phyloP scores from a whole-genome alignment of 2,888 invertebrate genomes.

The Labia minor region DNA sequence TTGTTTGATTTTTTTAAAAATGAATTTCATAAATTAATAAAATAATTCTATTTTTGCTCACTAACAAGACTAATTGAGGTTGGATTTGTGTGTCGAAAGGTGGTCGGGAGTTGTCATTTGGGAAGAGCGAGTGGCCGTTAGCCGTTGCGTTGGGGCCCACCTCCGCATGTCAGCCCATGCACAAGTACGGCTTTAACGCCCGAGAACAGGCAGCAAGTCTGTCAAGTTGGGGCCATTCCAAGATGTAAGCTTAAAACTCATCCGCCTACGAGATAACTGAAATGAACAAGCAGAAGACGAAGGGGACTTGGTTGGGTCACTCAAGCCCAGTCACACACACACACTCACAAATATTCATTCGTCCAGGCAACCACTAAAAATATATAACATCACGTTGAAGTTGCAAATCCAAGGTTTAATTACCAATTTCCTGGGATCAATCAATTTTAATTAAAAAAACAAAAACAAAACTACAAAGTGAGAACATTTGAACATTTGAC shows the following conservation, averaged over 20 bases:
- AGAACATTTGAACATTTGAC: background rate
- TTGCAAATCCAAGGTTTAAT: background rate
- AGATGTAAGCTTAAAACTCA: background rate
- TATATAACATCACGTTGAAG: background rate
- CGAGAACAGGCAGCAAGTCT: conserved; percentile 7
- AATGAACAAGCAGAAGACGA: background rate
- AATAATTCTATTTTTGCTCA: no score
- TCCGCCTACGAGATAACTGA: background rate
- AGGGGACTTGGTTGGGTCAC: background rate
- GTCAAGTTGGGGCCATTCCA: conserved; percentile 5
- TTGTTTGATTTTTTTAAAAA: no score
- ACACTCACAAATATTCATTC: background rate
- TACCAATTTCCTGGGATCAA: background rate
- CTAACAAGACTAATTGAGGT: no score
- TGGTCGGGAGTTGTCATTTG: no score
- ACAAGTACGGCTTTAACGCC: background rate
- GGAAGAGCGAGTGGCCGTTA: no score
- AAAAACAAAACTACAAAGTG: background rate
- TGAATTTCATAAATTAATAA: no score
- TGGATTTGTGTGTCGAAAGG: no score
- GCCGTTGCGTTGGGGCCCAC: background rate
- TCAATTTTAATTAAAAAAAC: background rate
- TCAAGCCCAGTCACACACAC: background rate
- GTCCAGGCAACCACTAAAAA: background rate
- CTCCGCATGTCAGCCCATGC: background rate